A percentile compares a stretch with the other conserved stretches of the same genome.
phyloP scores from a whole-genome alignment of 2,113 vertebrate species.

The Oceanodroma tethys region DNA sequence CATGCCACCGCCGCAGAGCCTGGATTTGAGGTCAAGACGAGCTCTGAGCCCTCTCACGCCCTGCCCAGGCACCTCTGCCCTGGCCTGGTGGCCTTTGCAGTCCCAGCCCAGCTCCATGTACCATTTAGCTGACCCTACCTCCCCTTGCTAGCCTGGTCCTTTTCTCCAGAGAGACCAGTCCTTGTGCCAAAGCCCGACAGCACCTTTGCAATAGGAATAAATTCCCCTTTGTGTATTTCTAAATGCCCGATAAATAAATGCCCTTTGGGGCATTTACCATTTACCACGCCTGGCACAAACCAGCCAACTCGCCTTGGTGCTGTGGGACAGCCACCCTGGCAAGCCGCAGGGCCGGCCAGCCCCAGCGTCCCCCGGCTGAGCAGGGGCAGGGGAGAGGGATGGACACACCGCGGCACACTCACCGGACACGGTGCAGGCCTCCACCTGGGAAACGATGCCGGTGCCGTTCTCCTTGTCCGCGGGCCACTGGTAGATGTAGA shows the following conservation, averaged over 20 bases:
- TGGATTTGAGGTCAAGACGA: not conserved
- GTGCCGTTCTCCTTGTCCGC: slow-evolving; percentile 86
- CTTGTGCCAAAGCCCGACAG: not conserved
- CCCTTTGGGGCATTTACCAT: not conserved
- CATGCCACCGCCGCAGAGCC: fast-evolving
- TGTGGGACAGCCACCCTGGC: not conserved
- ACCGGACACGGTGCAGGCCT: slow-evolving; percentile 79
- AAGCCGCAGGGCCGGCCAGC: fast-evolving
- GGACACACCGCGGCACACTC: not conserved
- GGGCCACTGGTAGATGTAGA: slow-evolving; percentile 88
- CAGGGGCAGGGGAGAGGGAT: not conserved
- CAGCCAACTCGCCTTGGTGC: not conserved
- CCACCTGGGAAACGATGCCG: slow-evolving; percentile 84
- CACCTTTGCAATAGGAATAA: not conserved
- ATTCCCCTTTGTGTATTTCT: fast-evolving
- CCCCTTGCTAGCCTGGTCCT: not conserved
- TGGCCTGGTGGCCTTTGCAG: not conserved
- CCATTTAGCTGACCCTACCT: not conserved
- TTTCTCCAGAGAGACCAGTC: not conserved
- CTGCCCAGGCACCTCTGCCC: not conserved
- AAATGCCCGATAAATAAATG: not conserved
- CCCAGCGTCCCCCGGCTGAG: not conserved
- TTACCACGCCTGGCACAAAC: not conserved
- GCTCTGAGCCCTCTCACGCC: not conserved
- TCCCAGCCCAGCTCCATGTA: not conserved